Base-by-base conservation (phyloP, 2,113 vertebrate genomes). In the Coracopsis vasa region DNA sequence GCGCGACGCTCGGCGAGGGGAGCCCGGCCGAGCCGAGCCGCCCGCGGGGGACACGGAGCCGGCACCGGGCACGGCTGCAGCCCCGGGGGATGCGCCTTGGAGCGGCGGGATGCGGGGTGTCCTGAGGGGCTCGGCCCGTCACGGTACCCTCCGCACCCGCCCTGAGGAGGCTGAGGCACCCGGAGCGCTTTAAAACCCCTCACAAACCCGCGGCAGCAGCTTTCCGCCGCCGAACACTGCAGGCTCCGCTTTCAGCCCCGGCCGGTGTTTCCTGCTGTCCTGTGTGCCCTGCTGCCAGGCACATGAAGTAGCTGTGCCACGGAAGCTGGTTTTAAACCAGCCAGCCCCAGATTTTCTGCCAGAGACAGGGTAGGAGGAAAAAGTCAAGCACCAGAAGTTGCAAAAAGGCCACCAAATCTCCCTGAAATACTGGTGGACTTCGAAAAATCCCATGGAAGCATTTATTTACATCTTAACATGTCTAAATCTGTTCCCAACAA, bases 141-240 rank as follows among this genome's bases (percentile, higher is more conserved):
- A 1, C 16, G 14, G 50, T 9, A 16, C 33, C 33, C 42, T 10
- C 47, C 1, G 1, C 3, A 4, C 58, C 5, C 15, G 7, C 45
- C 33, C 60, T 0, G 41, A 4, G 27, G 3, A 6, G 18, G 58
- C 58, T 5, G 50, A 6, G 13, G 7, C 35, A 4, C 8, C 4
- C 39, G 13, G 1, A 7, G 24, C 0, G 80, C 19, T 4, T 13
- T 11, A 5, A 16, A 39, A 9, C 5, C 17, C 2, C 17, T n/a
- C 28, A 0, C 41, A 2, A 12, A 13, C 3, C 13, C 10, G 1
- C 1, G 33, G 60, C 23, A 18, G 83, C 17, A 12, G n/a, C 61
- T 16, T 5, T 4, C 27, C 3, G 33, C 24, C n/a, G 24, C 19
- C 4, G 6, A 25, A 7, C 39, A 3, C 23, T 25, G 10, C 3